These are phyloP conservation scores for Agrotis ipsilon DNA, from an alignment of 2,888 invertebrate species.

Conservation along the genomic window DNA sequence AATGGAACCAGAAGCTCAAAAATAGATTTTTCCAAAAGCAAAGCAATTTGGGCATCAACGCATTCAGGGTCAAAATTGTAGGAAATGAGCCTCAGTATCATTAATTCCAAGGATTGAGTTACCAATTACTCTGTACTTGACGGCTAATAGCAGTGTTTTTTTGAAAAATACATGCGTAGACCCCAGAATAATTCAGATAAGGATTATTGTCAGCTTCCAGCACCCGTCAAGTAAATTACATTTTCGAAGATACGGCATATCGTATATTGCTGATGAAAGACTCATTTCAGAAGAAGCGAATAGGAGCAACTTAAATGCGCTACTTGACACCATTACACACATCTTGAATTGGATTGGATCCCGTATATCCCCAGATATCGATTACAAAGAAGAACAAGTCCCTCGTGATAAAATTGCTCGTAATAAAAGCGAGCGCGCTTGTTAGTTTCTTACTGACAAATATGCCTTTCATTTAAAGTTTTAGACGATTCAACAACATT, in stretches of 20 bases:
- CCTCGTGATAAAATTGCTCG: slow-evolving; percentile 26
- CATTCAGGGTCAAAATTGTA: neutral
- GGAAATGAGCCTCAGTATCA: too few relatives aligned
- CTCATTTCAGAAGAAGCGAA: neutral
- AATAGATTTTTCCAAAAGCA: neutral
- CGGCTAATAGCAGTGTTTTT: neutral
- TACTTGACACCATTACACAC: neutral
- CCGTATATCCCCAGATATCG: slow-evolving; percentile 9
- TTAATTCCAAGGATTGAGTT: neutral
- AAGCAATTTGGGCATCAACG: neutral
- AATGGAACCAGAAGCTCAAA: neutral
- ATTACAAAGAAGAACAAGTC: slow-evolving; percentile 24
- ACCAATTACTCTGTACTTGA: neutral
- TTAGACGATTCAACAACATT: slow-evolving; percentile 6
- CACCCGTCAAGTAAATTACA: neutral
- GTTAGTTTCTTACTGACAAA: neutral
- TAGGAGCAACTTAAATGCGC: neutral
- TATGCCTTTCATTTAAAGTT: slow-evolving; percentile 2
- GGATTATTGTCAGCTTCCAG: neutral
- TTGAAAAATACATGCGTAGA: neutral
- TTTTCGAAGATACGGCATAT: neutral
- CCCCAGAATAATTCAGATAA: neutral
- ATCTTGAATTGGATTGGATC: slow-evolving; percentile 12
- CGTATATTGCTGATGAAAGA: neutral
- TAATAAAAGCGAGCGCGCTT: slow-evolving; percentile 2